phyloP scores from a whole-genome alignment of 2,797 vertebrate genomes.

The Cuniculus paca region DNA sequence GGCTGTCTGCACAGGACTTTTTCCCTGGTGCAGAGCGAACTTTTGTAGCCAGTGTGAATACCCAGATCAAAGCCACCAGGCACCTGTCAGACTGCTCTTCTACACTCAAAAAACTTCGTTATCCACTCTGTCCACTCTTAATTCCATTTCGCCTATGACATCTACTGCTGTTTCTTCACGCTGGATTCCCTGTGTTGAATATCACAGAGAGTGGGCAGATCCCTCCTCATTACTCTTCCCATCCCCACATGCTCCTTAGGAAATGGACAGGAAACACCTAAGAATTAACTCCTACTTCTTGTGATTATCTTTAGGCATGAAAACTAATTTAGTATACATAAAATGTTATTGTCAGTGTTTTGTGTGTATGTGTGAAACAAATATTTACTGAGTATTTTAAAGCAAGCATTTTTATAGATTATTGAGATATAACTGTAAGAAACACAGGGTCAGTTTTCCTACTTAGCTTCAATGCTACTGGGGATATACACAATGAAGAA shows the following conservation, averaged over 20 bases:
- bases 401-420: background rate
- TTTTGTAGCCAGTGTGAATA: conserved; percentile 70
- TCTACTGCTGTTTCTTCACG: background rate
- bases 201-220: background rate
- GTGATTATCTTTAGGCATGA: background rate
- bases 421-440: background rate
- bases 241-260: background rate
- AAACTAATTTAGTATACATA: background rate
- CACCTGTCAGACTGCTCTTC: background rate
- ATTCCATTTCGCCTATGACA: background rate
- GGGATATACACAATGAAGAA: background rate
- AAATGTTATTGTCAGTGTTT: background rate
- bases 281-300: conserved; percentile 12
- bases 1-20: conserved; percentile 24
- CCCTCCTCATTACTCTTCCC: background rate
- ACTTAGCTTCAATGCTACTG: background rate
- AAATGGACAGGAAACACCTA: background rate
- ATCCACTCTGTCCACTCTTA: background rate
- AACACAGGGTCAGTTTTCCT: background rate
- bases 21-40: conserved; percentile 59
- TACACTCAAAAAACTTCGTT: conserved; percentile 27
- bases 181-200: background rate
- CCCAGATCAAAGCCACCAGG: conserved; percentile 71
- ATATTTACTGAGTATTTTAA: background rate
- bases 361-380: background rate